Evolutionary conservation across 2,113 vertebrate species (phyloP).

Genomic region (Choloepus hoffmanni): DNA sequence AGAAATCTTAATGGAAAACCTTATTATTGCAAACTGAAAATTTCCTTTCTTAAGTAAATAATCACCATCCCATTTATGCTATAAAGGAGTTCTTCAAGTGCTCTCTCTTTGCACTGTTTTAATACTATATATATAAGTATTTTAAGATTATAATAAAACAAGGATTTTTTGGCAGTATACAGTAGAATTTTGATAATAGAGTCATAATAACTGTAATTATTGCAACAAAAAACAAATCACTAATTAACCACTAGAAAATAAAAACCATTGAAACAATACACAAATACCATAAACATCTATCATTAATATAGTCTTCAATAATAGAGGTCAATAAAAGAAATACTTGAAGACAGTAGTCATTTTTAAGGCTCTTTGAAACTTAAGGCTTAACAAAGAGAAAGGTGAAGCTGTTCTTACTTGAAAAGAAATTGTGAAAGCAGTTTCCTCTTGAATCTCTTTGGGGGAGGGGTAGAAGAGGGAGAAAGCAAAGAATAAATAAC

Average conservation of each 20-base stretch:
- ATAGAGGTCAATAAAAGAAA: constrained; percentile 26
- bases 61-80: not conserved
- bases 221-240: constrained; percentile 34
- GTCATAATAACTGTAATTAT: constrained; percentile 26
- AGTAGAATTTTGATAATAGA: constrained; percentile 1
- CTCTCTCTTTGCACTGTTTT: not conserved
- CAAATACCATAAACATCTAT: constrained; percentile 24
- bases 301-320: constrained; percentile 43
- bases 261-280: constrained; percentile 22
- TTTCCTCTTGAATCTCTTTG: constrained; percentile 39
- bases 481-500: constrained; percentile 42
- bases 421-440: constrained; percentile 49
- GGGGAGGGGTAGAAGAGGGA: not conserved
- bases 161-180: not conserved
- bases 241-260: constrained; percentile 25
- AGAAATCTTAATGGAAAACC: constrained; percentile 44
- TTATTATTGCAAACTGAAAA: constrained; percentile 15
- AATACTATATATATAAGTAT: not conserved
- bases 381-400: constrained; percentile 45
- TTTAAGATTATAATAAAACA: constrained; percentile 34
- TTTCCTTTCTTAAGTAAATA: not conserved
- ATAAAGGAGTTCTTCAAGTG: constrained; percentile 1
- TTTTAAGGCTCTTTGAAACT: constrained; percentile 43
- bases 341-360: constrained; percentile 23
- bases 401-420: not conserved